These are phyloP conservation scores for Melinopterus prodromus DNA, from an alignment of 2,888 invertebrate species.

Conservation along the genomic window DNA sequence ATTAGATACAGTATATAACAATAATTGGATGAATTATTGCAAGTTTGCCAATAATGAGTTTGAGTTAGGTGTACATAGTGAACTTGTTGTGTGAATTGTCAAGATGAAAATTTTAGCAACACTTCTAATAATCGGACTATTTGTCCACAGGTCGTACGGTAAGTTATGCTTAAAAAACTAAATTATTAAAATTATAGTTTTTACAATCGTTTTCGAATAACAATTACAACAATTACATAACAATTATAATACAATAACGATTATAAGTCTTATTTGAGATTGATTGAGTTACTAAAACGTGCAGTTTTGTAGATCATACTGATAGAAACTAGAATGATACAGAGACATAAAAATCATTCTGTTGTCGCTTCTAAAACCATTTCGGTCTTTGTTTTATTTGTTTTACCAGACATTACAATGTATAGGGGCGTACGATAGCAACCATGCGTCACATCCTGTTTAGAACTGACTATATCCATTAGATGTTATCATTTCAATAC, in stretches of 20 bases:
- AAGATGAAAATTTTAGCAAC: slow-evolving; percentile 32
- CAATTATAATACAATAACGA: no score
- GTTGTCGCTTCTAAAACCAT: no score
- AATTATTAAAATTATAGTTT: background rate
- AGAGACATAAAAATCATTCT: no score
- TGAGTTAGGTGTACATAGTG: slow-evolving; percentile 23
- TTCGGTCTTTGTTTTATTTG: no score
- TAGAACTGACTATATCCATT: background rate
- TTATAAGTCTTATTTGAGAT: no score
- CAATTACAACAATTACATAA: no score
- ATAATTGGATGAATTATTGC: slow-evolving; percentile 31
- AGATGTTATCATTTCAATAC: background rate
- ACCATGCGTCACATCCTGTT: background rate
- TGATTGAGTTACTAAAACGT: no score
- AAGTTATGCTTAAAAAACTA: background rate
- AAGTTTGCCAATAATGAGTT: slow-evolving; percentile 8
- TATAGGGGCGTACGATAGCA: background rate
- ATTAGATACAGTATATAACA: slow-evolving; percentile 34
- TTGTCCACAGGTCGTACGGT: background rate
- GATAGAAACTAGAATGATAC: no score
- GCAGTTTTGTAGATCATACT: no score
- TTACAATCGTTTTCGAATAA: background rate
- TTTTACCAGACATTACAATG: no score
- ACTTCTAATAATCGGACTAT: slow-evolving; percentile 10
- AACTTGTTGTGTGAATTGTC: slow-evolving; percentile 29